Conservation (phyloP, 2,113 vertebrate genomes). For the Sinosuthora webbiana region DNA sequence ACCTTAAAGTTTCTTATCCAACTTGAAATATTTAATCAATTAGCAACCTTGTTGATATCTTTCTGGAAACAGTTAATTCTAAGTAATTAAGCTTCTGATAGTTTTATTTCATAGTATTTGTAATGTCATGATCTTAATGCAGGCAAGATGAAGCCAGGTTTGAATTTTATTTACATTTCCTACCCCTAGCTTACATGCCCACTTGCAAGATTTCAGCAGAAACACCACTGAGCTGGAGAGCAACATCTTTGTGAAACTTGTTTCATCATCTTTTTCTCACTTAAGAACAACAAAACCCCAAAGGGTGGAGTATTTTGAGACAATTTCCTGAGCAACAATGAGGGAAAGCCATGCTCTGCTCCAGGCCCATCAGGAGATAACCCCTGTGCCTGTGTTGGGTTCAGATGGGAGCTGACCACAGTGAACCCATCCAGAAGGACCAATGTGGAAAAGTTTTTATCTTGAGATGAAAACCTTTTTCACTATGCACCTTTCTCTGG, state of each 20-base stretch:
- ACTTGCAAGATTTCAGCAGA: not conserved
- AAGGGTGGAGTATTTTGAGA: not conserved
- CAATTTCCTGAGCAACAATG: not conserved
- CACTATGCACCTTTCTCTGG: not conserved
- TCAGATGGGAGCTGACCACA: not conserved
- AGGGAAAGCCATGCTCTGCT: not conserved
- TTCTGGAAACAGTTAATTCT: not conserved
- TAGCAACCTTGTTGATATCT: not conserved
- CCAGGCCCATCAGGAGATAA: not conserved
- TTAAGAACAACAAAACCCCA: not conserved
- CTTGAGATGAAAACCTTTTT: not conserved
- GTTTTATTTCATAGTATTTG: not conserved
- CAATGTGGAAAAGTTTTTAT: not conserved
- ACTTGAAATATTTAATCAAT: not conserved
- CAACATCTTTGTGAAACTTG: rapidly evolving
- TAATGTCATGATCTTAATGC: not conserved
- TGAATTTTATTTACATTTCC: not conserved
- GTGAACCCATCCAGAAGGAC: not conserved
- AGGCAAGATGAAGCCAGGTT: not conserved
- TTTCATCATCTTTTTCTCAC: not conserved
- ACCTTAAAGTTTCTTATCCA: not conserved
- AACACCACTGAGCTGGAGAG: not conserved
- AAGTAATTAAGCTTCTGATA: not conserved
- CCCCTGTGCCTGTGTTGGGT: no score
- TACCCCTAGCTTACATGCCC: not conserved